These are phyloP conservation scores for Apodemus sylvaticus DNA, from an alignment of 2,113 vertebrate genomes.

Conservation along the genomic window DNA sequence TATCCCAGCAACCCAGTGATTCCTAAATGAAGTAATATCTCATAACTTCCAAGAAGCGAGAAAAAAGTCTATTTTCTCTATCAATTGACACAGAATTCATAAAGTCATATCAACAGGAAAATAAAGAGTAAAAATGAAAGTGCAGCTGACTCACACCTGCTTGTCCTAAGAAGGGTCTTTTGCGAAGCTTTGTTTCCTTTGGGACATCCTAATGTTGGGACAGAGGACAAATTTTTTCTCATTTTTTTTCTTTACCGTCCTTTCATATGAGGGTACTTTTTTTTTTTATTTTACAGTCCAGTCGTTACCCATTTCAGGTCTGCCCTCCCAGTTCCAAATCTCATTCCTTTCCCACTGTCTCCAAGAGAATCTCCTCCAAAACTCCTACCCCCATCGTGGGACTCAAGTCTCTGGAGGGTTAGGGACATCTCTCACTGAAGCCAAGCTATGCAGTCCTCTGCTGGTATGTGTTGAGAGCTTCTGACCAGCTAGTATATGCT, in stretches of 20 bases:
- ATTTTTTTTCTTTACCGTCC: slow-evolving; percentile 68
- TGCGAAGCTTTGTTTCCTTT: slow-evolving; percentile 56
- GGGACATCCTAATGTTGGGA: slow-evolving; percentile 67
- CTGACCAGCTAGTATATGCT: no score
- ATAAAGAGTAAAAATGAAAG: slow-evolving; percentile 38
- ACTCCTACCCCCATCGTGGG: no score
- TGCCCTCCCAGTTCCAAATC: no score
- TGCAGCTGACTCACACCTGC: not conserved
- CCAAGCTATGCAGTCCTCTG: no score
- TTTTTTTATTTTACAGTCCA: no score
- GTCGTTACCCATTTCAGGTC: no score
- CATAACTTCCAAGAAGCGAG: not conserved
- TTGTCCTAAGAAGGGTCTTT: slow-evolving; percentile 58
- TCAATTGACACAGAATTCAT: not conserved
- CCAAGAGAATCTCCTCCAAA: no score
- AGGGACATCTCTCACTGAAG: no score
- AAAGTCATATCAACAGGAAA: slow-evolving; percentile 22
- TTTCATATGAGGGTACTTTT: slow-evolving; percentile 71
- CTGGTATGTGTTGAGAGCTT: no score
- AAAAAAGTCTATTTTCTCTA: not conserved
- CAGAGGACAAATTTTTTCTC: not conserved
- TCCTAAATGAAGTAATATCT: not conserved
- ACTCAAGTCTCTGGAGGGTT: no score
- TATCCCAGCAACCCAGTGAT: not conserved
- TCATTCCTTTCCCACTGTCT: no score